Base-by-base conservation (phyloP, 2,888 invertebrate species). In the Microdon myrmicae region DNA sequence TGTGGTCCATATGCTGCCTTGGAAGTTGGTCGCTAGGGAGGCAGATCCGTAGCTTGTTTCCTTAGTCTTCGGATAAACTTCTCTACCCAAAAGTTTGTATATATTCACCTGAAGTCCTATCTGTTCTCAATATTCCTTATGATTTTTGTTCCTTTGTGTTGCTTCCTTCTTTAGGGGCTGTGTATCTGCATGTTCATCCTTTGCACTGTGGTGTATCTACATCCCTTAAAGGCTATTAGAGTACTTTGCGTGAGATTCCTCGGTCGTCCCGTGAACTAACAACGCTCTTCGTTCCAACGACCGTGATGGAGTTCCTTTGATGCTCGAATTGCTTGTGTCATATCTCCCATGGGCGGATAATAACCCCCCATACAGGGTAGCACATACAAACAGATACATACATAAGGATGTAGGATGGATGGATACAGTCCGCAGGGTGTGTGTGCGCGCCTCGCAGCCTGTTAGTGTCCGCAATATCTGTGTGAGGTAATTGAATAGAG, bases 401-500 rank as follows among this genome's bases (percentile, higher is more conserved):
- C 29, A 28, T 35, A 32, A 14, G 31, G 45, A 28, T 39, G 22
- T 45, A 20, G n/a, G n/a, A n/a, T n/a, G 34, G 22, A 31, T 20
- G 37, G 19, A 1, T 23, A 17, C 14, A 39, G 19, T 22, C 13
- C 20, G 31, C 31, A 38, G 37, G 25, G 23, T 14, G 43, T 28
- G 32, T 25, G 25, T 20, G 34, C 20, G 38, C 43, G 58, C 66
- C 22, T 8, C 8, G 22, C 8, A 8, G 5, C 5, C 59, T 54
- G 59, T 66, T n/a, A 51, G 58, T 64, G 64, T 64, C 58, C 64
- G 43, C 64, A 64, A 64, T 58, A 64, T 58, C 64, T 64, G 64
- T 64, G 60, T 61, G 61, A 68, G 68, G 68, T 70, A 70, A 70
- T 70, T 70, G 69, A 70, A 70, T 70, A 67, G 68, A 68, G 67